Evolutionary conservation across 2,888 invertebrate species (phyloP), one percentile per base, ranked within the genome.

Genomic region (Rhagium mordax): DNA sequence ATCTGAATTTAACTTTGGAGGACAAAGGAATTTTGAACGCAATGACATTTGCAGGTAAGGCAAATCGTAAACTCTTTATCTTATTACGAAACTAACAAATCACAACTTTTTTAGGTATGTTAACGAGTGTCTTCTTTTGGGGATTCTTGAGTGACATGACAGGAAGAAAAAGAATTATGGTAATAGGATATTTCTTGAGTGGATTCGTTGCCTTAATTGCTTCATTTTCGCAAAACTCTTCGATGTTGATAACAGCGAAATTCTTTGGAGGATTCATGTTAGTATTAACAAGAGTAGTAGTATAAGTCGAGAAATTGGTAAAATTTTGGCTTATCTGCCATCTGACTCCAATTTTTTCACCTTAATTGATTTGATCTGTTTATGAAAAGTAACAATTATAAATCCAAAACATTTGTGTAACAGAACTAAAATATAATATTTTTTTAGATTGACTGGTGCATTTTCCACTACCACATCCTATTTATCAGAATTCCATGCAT

Each of bases 91-190:
- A 7, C 7, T 1, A 24, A n/a, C 15, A n/a, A n/a, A n/a, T n/a
- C n/a, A n/a, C n/a, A n/a, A n/a, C n/a, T n/a, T n/a, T 79, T 78
- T 48, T 66, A 94, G 95, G 94, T 18, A 95, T 95, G 93, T 92
- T 93, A 77, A 88, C 91, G 0, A 94, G 94, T 41, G 93, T 93
- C 0, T 89, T 94, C 84, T 75, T 94, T 2, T 95, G 95, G 95
- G 95, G 95, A 0, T 94, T 92, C 84, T 85, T 94, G 4, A 92
- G 94, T 0, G 95, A 95, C 83, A 93, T 92, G 0, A 89, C 93
- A 69, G 95, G 94, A 13, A 89, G 94, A 71, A 90, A 90, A 77
- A 91, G 90, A 81, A 89, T 94, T 67, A 89, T 95, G 79, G 88
- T 93, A 51, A 89, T 90, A 83, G 94, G 94, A 0, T 93, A 92